Base-by-base conservation (phyloP, 2,113 vertebrate genomes). In the Equus przewalskii region DNA sequence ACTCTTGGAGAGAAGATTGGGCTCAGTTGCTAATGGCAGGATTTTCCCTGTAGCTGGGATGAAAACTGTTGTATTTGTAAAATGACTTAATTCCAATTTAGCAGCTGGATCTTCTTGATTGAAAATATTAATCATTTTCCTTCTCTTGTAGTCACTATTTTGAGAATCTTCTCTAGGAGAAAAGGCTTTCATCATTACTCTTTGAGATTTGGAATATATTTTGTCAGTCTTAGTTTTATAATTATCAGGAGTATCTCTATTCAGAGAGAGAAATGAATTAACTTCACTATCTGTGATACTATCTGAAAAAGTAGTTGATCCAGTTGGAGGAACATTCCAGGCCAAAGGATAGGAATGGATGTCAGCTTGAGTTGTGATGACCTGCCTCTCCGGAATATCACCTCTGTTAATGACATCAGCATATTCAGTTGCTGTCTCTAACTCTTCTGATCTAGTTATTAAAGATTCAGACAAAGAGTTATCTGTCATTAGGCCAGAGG, bases 181-280 rank as follows among this genome's bases (percentile, higher is more conserved):
- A 78, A 87, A 91, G 24, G 33, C 44, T 87, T 90, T 70, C 21
- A 62, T 82, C 54, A 51, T 78, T 72, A 26, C 1, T 93, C 10
- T 87, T 83, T 82, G 81, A 78, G 69, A 78, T 44, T 26, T 95
- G 67, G 72, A 92, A 75, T 80, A 67, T 22, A 72, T 72, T 84
- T 78, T 26, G 1, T 46, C 62, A 60, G 78, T 36, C 28, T 89
- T 91, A 65, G 36, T 72, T 92, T 73, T 93, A 75, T 90, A 76
- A 70, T 56, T 70, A 19, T 81, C n/a, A 70, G 93, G n/a, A 46
- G 6, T 41, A 56, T 80, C 51, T 75, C 44, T 67, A 60, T 51
- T 62, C 75, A 51, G 18, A 86, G 69, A 72, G 54, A 67, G 78
- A 78, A 83, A 46, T 46, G n/a, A 60, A 26, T 70, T 60, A 97